phyloP scores from a whole-genome alignment of 2,888 invertebrate species.

The Mythimna loreyi region DNA sequence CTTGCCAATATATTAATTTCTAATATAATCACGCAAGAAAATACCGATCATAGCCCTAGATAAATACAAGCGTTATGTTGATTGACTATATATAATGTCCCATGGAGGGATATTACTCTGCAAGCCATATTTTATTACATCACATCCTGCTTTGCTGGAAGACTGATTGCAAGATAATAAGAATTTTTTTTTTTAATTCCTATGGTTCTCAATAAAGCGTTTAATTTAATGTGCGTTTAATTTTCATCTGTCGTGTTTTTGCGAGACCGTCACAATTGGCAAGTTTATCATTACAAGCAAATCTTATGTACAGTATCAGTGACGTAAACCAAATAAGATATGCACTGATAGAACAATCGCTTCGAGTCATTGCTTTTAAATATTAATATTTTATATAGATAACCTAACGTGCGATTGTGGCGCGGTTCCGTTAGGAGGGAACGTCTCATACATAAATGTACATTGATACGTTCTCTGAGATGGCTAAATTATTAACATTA shows the following conservation, averaged over 20 bases:
- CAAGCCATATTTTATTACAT: too few relatives aligned
- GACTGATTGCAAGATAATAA: too few relatives aligned
- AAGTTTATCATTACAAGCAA: constrained; percentile 38
- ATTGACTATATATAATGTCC: background rate
- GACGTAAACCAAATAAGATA: constrained; percentile 53
- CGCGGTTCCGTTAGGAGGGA: constrained; percentile 11
- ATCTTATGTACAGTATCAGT: constrained; percentile 50
- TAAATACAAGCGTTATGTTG: constrained; percentile 1
- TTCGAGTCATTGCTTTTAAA: constrained; percentile 40
- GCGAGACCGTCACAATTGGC: constrained; percentile 40
- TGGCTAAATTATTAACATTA: constrained; percentile 10
- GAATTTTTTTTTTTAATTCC: too few relatives aligned
- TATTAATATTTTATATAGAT: constrained; percentile 35
- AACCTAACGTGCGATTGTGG: constrained; percentile 7
- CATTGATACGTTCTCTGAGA: background rate
- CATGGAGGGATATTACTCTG: too few relatives aligned
- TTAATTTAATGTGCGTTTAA: constrained; percentile 23
- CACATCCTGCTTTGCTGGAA: too few relatives aligned
- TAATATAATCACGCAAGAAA: too few relatives aligned
- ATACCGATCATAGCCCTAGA: too few relatives aligned
- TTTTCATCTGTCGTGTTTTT: constrained; percentile 28
- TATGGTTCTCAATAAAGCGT: constrained; percentile 7
- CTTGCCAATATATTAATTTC: too few relatives aligned
- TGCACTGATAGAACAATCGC: constrained; percentile 41
- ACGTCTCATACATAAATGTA: constrained; percentile 7